Base-by-base conservation (phyloP, 2,888 invertebrate species). In the Elysia crispata region DNA sequence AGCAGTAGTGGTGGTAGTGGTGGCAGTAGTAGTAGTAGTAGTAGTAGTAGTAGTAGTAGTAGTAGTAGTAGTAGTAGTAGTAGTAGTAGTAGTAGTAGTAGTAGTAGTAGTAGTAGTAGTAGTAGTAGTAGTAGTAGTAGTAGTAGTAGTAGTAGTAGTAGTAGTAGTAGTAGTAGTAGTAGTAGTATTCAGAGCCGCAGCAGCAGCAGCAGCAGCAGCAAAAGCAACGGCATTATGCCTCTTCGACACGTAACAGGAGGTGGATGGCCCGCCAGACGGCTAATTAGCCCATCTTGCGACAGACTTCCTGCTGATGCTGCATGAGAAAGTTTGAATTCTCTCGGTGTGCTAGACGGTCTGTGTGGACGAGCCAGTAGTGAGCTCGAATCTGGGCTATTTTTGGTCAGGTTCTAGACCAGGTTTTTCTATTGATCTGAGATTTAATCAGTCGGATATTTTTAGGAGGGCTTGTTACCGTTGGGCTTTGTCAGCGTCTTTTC, bases 181-280 rank as follows among this genome's bases (percentile, higher is more conserved):
- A 33, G 41, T 15, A 67, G 41, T n/a, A n/a, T n/a, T n/a, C n/a
- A n/a, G n/a, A n/a, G n/a, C n/a, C n/a, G 75, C 41, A 60, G 28
- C 57, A 60, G 62, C 57, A 60, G 60, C 33, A 28, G 76, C n/a
- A 62, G 64, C 31, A 76, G 13, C 13, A 76, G 76, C 41, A 64
- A 64, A 62, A 76, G 64, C 41, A 62, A 33, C 62, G 31, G 76
- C n/a, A 76, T 60, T 31, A 62, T 60, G 60, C 62, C 41, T n/a
- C 30, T 76, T 25, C 20, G 6, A 67, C 3, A 20, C n/a, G 67
- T 18, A 67, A 18, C 28, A 23, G 67, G 25, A 67, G 60, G 18
- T 60, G 31, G 76, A n/a, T 28, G 64, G 41, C 41, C 41, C 3
- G 41, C 5, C 41, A 41, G 41, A 41, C 11, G 41, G 41, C 41